Conservation (phyloP, 2,888 invertebrate genomes). For the Rhagonycha lutea region DNA sequence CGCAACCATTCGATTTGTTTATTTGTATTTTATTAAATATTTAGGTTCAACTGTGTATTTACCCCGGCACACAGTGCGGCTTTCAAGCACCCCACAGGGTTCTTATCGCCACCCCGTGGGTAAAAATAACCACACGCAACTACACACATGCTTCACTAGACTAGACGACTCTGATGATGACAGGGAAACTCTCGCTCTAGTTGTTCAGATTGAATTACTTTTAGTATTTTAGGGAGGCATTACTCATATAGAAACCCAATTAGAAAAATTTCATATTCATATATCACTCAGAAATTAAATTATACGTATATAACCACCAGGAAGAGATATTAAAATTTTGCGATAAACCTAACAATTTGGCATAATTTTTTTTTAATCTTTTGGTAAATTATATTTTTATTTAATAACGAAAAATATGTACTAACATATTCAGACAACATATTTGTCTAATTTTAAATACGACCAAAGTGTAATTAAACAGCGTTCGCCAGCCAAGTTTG, state of each 20-base stretch:
- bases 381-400: not conserved
- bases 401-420: not conserved
- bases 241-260: slow-evolving; percentile 24
- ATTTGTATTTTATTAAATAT: slow-evolving; percentile 48
- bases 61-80: slow-evolving; percentile 34
- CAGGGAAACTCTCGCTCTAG: slow-evolving; percentile 23
- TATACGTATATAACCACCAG: slow-evolving; percentile 9
- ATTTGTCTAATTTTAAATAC: not conserved
- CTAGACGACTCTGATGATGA: slow-evolving; percentile 31
- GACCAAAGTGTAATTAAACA: no score
- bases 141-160: slow-evolving; percentile 32
- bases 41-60: slow-evolving; percentile 37
- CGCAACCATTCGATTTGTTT: slow-evolving; percentile 47
- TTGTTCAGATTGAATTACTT: slow-evolving; percentile 29
- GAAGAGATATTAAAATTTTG: not conserved
- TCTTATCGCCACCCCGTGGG: slow-evolving; percentile 37
- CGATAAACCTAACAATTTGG: not conserved
- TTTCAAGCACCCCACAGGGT: slow-evolving; percentile 37
- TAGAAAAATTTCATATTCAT: slow-evolving; percentile 26
- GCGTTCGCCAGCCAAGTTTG: no score
- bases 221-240: slow-evolving; percentile 25
- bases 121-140: slow-evolving; percentile 45
- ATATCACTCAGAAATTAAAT: slow-evolving; percentile 17
- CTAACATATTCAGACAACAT: not conserved
- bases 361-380: not conserved